Percentiles rank a stretch among this genome's conserved stretches.
phyloP scores from a whole-genome alignment of 2,888 invertebrate genomes.

The Aelia acuminata region DNA sequence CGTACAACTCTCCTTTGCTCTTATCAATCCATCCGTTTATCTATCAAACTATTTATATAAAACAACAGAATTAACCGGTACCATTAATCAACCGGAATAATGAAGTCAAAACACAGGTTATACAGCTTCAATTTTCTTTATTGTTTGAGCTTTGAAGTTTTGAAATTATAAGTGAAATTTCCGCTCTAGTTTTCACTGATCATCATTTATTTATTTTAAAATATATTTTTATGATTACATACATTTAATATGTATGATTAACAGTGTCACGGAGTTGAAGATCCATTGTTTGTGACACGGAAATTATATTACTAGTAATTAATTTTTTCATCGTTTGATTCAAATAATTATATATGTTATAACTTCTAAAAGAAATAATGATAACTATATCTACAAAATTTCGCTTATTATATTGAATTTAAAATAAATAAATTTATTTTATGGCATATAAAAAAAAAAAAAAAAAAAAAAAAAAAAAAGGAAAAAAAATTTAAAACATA shows the following conservation, averaged over 20 bases:
- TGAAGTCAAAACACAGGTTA: background rate
- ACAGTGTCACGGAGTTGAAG: conserved; percentile 48
- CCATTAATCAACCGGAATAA: background rate
- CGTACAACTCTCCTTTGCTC: background rate
- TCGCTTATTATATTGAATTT: background rate
- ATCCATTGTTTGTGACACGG: conserved; percentile 48
- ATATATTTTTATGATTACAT: background rate
- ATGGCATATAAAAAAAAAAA: background rate
- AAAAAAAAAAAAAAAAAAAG: no score
- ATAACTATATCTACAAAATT: background rate
- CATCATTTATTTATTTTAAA: conserved; percentile 5
- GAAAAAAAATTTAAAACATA: background rate
- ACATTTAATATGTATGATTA: background rate
- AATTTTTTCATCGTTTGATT: background rate
- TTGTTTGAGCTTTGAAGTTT: background rate
- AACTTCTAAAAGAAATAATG: background rate
- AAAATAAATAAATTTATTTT: background rate
- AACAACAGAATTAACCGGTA: background rate
- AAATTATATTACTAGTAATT: background rate
- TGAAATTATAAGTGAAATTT: background rate
- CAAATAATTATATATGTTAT: background rate
- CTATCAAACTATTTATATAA: background rate
- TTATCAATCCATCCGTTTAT: no score
- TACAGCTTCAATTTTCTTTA: background rate
- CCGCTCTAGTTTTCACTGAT: background rate